phyloP scores from a whole-genome alignment of 2,888 invertebrate genomes.

The Xestia c-nigrum region DNA sequence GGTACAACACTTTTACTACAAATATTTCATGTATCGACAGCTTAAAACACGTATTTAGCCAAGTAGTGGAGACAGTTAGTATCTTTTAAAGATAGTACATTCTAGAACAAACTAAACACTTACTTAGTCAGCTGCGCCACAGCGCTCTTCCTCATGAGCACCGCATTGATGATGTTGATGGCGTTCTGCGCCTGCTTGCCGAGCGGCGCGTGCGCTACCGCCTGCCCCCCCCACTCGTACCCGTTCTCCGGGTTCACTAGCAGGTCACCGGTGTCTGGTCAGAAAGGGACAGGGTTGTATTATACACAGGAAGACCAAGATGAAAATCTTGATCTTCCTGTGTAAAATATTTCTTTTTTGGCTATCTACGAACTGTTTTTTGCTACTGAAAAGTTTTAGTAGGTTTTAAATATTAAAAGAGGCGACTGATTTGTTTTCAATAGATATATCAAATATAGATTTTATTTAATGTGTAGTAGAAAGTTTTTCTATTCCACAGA shows the following conservation, averaged over 20 bases:
- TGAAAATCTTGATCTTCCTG: constrained; percentile 61
- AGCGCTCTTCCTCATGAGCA: constrained; percentile 91
- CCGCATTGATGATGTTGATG: constrained; percentile 93
- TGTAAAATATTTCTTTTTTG: constrained; percentile 45
- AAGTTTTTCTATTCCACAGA: not conserved
- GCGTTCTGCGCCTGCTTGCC: constrained; percentile 90
- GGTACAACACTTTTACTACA: not conserved
- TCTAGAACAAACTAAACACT: constrained; percentile 52
- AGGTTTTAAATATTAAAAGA: not conserved
- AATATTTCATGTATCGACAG: not conserved
- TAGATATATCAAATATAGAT: not conserved
- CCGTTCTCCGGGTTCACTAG: constrained; percentile 86
- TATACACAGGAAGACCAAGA: constrained; percentile 64
- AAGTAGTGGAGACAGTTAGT: not conserved
- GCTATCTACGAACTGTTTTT: not conserved
- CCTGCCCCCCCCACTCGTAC: constrained; percentile 84
- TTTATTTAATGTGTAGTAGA: not conserved
- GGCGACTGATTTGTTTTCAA: not conserved
- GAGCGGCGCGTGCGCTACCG: constrained; percentile 72
- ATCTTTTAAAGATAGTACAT: not conserved
- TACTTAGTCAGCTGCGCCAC: constrained; percentile 92
- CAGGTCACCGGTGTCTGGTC: constrained; percentile 87
- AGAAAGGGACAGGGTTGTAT: constrained; percentile 50
- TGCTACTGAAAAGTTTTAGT: not conserved
- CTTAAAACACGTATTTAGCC: not conserved